Base-by-base conservation (phyloP, 2,888 invertebrate species). In the Caenorhabditis macrosperma region DNA sequence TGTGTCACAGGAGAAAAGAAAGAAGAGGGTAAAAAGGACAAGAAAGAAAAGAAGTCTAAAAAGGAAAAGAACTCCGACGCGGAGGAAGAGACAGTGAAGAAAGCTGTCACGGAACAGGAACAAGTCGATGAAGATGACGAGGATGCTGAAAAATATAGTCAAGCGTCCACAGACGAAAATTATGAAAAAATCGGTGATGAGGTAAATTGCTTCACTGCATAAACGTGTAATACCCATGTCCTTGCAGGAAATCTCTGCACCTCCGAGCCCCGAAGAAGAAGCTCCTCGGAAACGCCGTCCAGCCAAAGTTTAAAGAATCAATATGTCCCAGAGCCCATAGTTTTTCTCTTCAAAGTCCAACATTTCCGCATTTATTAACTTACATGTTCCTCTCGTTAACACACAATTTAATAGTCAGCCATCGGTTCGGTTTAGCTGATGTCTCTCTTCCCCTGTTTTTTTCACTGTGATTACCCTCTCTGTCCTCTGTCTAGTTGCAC, bases 1-100 rank as follows among this genome's bases (percentile, higher is more conserved):
- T 86, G 87, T 46, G 76, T 59, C 46, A 79, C 66, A 7, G 55
- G 76, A 46, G 71, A 64, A 22, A 66, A 48, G 12, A 60, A 60
- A 20, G 72, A 75, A 41, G 71, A 78, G 38, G 64, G 63, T 1
- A 76, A 83, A 44, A 76, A 83, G 7, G 74, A 81, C 15, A 82
- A 84, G 50, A 74, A 84, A 24, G 82, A 83, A 44, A 83, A 84
- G 35, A 85, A 81, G 52, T 48, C 63, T 59, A 84, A 71, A 35
- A 71, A 72, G 48, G 64, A 48, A 17, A 64, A 64, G 15, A 38
- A 64, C 22, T 64, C 64, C 0, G 74, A 74, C 33, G 64, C 41
- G 0, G 64, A 74, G 24, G 64, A 64, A 20, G 72, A 48, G 0
- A 30, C 20, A 0, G 57, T 24, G 10, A 20, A 78, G 2, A 77